A percentile compares a stretch with the other conserved stretches of the same genome.
These are phyloP conservation scores for Liodrosophila aerea DNA, from an alignment of 2,888 invertebrate genomes.

Conservation along the genomic window DNA sequence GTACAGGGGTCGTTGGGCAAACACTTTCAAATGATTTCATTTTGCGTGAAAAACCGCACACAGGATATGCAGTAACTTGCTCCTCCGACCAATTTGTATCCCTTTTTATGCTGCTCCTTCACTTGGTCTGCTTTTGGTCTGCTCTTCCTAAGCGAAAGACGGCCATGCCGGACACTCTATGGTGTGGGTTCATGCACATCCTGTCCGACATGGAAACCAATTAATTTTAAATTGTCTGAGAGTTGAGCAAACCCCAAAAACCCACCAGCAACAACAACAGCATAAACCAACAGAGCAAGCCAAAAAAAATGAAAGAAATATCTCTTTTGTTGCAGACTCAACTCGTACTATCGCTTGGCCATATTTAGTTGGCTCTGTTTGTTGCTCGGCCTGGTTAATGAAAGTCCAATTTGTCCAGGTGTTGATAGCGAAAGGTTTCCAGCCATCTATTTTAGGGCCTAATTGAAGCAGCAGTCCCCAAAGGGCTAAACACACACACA, in stretches of 20 bases:
- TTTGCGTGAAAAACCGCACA: constrained; percentile 62
- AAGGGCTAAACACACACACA: constrained; percentile 23
- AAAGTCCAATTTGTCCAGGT: constrained; percentile 65
- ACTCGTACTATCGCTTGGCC: too few species aligned
- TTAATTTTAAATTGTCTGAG: constrained; percentile 74
- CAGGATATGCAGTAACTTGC: constrained; percentile 36
- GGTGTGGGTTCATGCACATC: constrained; percentile 28
- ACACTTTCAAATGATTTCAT: constrained; percentile 74
- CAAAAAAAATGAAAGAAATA: constrained; percentile 13
- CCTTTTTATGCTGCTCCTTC: constrained; percentile 16
- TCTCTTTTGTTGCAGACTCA: constrained; percentile 13
- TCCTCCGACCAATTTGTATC: constrained; percentile 63
- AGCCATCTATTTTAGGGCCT: constrained; percentile 46
- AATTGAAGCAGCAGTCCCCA: constrained; percentile 48
- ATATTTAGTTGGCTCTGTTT: constrained; percentile 43
- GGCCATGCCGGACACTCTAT: too few species aligned
- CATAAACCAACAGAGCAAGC: constrained; percentile 10
- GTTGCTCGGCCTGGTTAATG: constrained; percentile 57
- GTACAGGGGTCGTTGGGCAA: constrained; percentile 16
- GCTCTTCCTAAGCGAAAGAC: constrained; percentile 27
- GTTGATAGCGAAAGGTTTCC: constrained; percentile 57
- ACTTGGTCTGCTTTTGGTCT: constrained; percentile 19
- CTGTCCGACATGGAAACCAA: constrained; percentile 70
- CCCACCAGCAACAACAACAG: constrained; percentile 15
- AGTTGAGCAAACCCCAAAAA: constrained; percentile 50